A percentile compares a stretch with the other conserved stretches of the same genome.
Conservation (phyloP, 2,797 vertebrate genomes). For the Potorous gilbertii region DNA sequence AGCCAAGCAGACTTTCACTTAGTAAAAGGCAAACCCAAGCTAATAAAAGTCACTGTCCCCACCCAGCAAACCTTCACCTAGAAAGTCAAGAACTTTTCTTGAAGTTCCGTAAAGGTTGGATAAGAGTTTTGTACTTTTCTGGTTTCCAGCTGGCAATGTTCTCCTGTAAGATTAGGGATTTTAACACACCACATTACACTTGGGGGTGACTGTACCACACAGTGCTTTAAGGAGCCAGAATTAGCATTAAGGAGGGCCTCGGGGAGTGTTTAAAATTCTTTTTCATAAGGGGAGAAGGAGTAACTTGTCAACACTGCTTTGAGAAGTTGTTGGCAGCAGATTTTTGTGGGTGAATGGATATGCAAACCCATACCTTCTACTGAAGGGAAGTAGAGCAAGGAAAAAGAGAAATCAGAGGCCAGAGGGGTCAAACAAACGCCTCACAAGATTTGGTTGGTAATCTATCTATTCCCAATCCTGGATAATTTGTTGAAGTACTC, state of each 20-base stretch:
- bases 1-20: constrained; percentile 44
- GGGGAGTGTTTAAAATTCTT: not conserved
- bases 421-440: not conserved
- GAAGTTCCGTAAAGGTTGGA: not conserved
- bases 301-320: not conserved
- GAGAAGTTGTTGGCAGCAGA: not conserved
- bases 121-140: not conserved
- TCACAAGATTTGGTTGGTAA: not conserved
- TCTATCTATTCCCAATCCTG: not conserved
- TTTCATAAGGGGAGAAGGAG: not conserved
- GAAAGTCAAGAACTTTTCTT: constrained; percentile 22
- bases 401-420: constrained; percentile 1
- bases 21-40: constrained; percentile 45
- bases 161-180: constrained; percentile 26
- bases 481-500: not conserved
- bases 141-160: constrained; percentile 1
- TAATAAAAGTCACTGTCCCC: constrained; percentile 22
- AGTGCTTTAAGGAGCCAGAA: not conserved
- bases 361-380: not conserved
- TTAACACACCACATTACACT: not conserved
- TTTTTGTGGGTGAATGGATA: not conserved
- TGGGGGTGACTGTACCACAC: not conserved
- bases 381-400: not conserved
- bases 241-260: not conserved
- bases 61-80: constrained; percentile 7